Percentiles rank a stretch among this genome's conserved stretches.
Evolutionary conservation across 2,888 invertebrate species (phyloP).

Genomic region (Habroteleia sp.): DNA sequence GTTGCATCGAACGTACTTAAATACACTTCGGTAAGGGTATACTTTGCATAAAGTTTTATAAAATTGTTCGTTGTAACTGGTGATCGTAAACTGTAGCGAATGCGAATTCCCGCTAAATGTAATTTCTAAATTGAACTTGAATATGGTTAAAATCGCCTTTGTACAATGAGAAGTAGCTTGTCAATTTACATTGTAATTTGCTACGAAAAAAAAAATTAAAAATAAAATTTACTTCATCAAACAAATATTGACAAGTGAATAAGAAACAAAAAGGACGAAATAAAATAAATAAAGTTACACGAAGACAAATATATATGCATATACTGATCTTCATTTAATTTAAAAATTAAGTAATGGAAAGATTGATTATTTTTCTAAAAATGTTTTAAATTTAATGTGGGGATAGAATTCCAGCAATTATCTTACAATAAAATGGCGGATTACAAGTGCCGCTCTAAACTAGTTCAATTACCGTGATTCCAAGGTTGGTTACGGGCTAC

Average conservation of each 20-base stretch:
- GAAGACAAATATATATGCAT: no score
- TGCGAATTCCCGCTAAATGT: constrained; percentile 24
- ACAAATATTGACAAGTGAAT: no score
- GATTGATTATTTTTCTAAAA: no score
- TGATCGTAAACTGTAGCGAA: constrained; percentile 38
- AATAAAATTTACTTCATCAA: no score
- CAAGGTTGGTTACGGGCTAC: constrained; percentile 24
- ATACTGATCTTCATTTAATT: no score
- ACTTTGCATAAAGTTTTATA: constrained; percentile 53
- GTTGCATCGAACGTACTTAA: constrained; percentile 41
- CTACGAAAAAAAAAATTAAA: no score
- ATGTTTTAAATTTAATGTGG: no score
- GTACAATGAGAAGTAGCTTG: constrained; percentile 17
- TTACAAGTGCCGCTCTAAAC: constrained; percentile 15
- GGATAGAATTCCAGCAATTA: no score
- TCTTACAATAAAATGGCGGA: constrained; percentile 18
- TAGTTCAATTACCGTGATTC: constrained; percentile 36
- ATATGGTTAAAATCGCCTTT: constrained; percentile 22
- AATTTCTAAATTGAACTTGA: constrained; percentile 39
- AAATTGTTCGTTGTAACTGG: constrained; percentile 40
- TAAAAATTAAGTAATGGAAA: no score
- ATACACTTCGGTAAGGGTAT: constrained; percentile 26
- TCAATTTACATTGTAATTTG: constrained; percentile 23
- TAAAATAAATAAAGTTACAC: no score
- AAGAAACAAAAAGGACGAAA: no score